A percentile compares a stretch with the other conserved stretches of the same genome.
phyloP scores from a whole-genome alignment of 2,888 invertebrate genomes.

The Lottia scabra region DNA sequence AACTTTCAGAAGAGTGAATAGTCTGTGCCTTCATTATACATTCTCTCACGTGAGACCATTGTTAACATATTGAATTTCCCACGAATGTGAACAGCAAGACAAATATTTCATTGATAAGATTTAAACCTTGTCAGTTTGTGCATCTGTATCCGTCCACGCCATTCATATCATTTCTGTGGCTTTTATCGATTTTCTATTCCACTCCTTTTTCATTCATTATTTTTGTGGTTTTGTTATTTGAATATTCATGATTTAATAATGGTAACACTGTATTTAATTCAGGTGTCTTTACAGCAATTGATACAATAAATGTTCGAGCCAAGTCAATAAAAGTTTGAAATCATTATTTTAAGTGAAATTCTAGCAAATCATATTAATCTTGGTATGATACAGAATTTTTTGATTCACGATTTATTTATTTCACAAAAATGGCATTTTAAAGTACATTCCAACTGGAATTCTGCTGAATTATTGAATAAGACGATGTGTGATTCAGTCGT shows the following conservation, averaged over 20 bases:
- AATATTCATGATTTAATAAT: not conserved
- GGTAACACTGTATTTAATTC: not conserved
- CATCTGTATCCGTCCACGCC: not conserved
- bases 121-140: not conserved
- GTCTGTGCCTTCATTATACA: not conserved
- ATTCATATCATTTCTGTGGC: too few relatives aligned
- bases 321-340: too few relatives aligned
- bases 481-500: too few relatives aligned
- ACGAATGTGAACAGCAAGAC: not conserved
- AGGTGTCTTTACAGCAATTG: too few relatives aligned
- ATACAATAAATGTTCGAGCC: not conserved
- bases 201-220: not conserved
- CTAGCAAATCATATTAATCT: too few relatives aligned
- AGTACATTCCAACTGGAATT: too few relatives aligned
- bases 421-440: too few relatives aligned
- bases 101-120: conserved; percentile 2
- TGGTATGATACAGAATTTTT: too few relatives aligned
- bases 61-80: not conserved
- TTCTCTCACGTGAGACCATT: not conserved
- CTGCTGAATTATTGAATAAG: too few relatives aligned
- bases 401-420: too few relatives aligned
- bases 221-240: not conserved
- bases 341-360: too few relatives aligned
- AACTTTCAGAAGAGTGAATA: too few relatives aligned
- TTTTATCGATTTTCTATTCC: not conserved